Percentiles rank a stretch among this genome's conserved stretches.
These are phyloP conservation scores for Drosophila grimshawi DNA, from an alignment of 1,140 invertebrate species.

Conservation along the genomic window DNA sequence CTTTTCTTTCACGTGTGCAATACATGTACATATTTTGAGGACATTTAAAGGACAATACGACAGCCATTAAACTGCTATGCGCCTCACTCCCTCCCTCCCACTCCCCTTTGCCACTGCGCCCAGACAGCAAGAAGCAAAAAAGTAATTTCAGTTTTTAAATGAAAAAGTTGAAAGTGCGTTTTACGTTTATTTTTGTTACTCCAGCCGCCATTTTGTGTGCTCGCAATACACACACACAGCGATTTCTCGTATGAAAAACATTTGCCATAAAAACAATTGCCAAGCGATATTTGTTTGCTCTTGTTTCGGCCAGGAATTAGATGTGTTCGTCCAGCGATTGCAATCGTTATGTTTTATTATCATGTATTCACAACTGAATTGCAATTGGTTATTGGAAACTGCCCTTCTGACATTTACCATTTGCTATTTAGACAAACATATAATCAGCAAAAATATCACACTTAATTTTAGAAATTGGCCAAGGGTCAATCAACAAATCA, in stretches of 20 bases:
- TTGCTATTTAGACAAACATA: no score
- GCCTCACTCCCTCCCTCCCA: background rate
- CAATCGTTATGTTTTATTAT: conserved; percentile 74
- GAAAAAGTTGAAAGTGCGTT: conserved; percentile 80
- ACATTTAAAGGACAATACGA: conserved; percentile 74
- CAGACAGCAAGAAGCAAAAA: conserved; percentile 48
- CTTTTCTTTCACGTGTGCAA: conserved; percentile 32
- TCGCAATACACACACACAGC: conserved; percentile 24
- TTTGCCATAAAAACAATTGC: conserved; percentile 77
- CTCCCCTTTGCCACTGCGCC: background rate
- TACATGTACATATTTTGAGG: conserved; percentile 63
- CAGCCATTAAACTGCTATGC: conserved; percentile 61
- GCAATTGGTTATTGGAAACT: conserved; percentile 45
- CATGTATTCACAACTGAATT: conserved; percentile 44
- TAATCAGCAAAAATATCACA: no score
- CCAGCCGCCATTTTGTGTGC: conserved; percentile 55
- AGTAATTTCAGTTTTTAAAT: conserved; percentile 81
- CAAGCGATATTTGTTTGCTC: conserved; percentile 66
- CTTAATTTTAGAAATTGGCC: no score
- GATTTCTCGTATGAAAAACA: conserved; percentile 46
- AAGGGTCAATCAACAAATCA: no score
- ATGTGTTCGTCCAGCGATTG: conserved; percentile 67
- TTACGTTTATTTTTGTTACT: conserved; percentile 42
- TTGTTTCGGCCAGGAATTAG: conserved; percentile 58
- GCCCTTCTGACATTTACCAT: background rate